Evolutionary conservation across 2,797 vertebrate genomes (phyloP), one percentile per base, ranked within the genome.

Genomic region (Tachyglossus aculeatus): DNA sequence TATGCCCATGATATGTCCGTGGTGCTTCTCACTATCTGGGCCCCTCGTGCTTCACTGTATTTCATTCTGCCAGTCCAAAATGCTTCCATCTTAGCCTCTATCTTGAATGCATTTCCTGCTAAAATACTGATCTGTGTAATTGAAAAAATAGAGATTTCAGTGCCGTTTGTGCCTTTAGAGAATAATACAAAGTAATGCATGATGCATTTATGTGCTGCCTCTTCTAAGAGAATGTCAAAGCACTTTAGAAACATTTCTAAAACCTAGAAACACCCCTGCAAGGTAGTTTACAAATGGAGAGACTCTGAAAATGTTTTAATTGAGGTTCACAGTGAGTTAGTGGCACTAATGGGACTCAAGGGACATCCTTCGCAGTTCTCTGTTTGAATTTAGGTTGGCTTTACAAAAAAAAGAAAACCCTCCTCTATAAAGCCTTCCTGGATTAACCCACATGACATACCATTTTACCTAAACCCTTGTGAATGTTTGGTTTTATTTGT

Each of bases 51-150:
- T 43, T 67, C 29, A 6, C 4, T 1, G 19, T 52, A 53, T 29
- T 29, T 59, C n/a, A 55, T 38, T 56, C 45, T 63, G n/a, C 25
- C 27, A 37, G 2, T 10, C 41, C n/a, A 45, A 10, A 27, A 25
- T 57, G 2, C 2, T 5, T 16, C 15, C 13, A 44, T 31, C 34
- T 29, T 9, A 22, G 27, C 16, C 31, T 60, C 62, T 53, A 58
- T 25, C 52, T 65, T 61, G 40, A 75, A 64, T 25, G 18, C 12
- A 31, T 34, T 74, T 67, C 29, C 19, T 25, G 5, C 4, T 16
- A 58, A 25, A 32, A 64, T 53, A 36, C 59, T 79, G 64, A 32
- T 58, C 9, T 41, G 72, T 15, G 14, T 65, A 51, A 63, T 21
- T 21, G n/a, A 22, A 39, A 52, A 32, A 36, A 63, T 24, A 24